Evolutionary conservation across 2,888 invertebrate species (phyloP).

Genomic region (Leptinotarsa tumamoca): DNA sequence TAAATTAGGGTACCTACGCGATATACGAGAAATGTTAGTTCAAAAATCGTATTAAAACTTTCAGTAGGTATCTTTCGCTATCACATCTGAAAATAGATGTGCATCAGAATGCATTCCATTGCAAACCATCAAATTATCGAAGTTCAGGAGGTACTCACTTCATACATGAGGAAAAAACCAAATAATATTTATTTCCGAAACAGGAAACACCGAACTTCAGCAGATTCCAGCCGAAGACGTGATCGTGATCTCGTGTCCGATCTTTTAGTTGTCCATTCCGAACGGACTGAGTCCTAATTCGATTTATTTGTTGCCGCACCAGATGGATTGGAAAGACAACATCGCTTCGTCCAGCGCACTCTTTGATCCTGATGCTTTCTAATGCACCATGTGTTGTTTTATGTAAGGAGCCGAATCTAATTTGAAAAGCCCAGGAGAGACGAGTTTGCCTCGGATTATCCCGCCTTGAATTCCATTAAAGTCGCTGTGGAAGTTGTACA

Average conservation of each 20-base stretch:
- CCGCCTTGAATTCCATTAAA: slow-evolving; percentile 25
- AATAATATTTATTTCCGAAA: not conserved
- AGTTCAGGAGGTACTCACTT: not conserved
- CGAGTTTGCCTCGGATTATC: slow-evolving; percentile 36
- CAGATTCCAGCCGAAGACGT: not conserved
- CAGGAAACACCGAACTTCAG: slow-evolving; percentile 6
- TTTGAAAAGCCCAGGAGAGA: slow-evolving; percentile 56
- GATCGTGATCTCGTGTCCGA: slow-evolving; percentile 44
- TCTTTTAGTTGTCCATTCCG: slow-evolving; percentile 56
- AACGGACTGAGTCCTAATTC: slow-evolving; percentile 57
- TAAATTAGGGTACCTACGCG: no score
- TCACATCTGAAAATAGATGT: no score
- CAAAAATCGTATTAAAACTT: no score
- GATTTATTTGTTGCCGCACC: slow-evolving; percentile 61
- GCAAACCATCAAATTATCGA: no score
- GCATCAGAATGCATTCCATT: no score
- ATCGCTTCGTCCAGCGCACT: slow-evolving; percentile 55
- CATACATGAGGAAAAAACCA: not conserved
- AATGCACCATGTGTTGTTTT: slow-evolving; percentile 61
- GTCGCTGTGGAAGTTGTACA: not conserved
- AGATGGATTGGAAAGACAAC: slow-evolving; percentile 64
- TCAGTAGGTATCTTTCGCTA: no score
- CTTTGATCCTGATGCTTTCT: slow-evolving; percentile 59
- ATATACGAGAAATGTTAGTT: no score
- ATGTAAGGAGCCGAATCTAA: slow-evolving; percentile 59